Evolutionary conservation across 2,113 vertebrate species (phyloP).

Genomic region (Esox niger): DNA sequence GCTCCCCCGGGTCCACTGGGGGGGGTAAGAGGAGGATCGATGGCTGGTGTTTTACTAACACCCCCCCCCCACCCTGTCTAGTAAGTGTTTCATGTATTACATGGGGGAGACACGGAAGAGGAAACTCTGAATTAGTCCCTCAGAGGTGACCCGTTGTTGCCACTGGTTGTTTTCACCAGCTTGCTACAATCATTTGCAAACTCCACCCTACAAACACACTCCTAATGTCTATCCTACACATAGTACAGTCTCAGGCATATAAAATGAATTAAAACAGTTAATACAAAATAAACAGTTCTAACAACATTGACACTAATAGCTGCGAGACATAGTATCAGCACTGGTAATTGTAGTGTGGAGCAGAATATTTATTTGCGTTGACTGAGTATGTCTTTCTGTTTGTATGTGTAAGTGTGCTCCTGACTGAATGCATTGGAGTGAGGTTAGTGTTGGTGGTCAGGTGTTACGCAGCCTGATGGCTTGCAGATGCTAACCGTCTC

Average conservation of each 20-base stretch:
- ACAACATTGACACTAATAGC: no score
- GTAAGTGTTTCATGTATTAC: neutral
- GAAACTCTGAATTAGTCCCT: neutral
- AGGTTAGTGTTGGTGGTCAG: no score
- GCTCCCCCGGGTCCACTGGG: no score
- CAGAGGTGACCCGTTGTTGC: neutral
- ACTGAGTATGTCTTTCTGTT: neutral
- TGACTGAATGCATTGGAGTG: neutral
- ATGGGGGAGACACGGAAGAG: neutral
- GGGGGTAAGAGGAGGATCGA: neutral
- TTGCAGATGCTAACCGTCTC: no score
- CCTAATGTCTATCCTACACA: no score
- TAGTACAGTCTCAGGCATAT: no score
- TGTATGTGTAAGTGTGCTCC: neutral
- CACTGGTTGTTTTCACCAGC: neutral
- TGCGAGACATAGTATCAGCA: no score
- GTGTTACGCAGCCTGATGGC: no score
- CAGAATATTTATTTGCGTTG: neutral
- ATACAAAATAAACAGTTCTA: no score
- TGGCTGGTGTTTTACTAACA: neutral
- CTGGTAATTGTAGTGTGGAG: no score
- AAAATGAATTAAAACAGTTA: no score
- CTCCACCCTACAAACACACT: neutral
- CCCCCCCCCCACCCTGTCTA: neutral
- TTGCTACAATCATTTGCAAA: neutral